Evolutionary conservation across 2,113 vertebrate species (phyloP).

Genomic region (Chunga burmeisteri): DNA sequence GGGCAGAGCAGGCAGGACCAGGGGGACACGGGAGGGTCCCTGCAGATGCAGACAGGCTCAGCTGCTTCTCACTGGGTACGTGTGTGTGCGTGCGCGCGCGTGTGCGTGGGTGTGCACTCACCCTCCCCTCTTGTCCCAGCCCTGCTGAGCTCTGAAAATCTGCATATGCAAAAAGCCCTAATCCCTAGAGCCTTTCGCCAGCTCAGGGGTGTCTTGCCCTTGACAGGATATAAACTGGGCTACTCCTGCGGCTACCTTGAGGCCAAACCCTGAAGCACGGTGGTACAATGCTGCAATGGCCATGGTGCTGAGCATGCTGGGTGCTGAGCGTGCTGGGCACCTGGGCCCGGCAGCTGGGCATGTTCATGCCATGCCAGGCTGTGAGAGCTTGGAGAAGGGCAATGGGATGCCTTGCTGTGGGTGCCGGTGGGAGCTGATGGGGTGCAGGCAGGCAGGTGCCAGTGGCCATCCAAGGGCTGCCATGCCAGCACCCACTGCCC

Average conservation of each 20-base stretch:
- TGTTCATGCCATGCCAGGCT: fast-evolving
- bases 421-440: fast-evolving
- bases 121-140: background rate
- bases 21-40: background rate
- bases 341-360: background rate
- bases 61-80: background rate
- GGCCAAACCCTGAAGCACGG: fast-evolving
- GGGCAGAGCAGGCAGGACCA: background rate
- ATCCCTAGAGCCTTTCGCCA: background rate
- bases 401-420: background rate
- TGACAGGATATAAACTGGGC: background rate
- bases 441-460: fast-evolving
- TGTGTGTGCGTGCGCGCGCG: fast-evolving
- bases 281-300: fast-evolving
- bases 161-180: background rate
- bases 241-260: background rate
- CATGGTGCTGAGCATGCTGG: fast-evolving
- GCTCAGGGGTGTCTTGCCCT: background rate
- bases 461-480: background rate
- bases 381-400: fast-evolving
- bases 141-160: background rate
- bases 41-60: background rate
- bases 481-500: background rate
- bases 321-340: background rate
- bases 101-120: background rate